phyloP scores from a whole-genome alignment of 2,113 vertebrate species.

The Addax nasomaculatus region DNA sequence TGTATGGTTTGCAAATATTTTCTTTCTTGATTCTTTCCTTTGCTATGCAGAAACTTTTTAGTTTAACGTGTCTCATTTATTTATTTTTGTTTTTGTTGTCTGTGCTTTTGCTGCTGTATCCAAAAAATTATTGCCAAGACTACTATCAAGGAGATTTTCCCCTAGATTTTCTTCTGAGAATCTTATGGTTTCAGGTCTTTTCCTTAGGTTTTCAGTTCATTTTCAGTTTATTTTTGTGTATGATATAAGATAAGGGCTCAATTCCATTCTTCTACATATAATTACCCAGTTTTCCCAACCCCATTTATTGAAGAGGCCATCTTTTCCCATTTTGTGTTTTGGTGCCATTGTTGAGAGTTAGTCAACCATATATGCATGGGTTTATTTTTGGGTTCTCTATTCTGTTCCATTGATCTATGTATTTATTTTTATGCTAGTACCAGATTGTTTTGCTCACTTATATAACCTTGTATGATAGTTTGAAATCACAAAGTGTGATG shows the following conservation, averaged over 20 bases:
- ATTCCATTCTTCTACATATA: not conserved
- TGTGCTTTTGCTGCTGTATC: not conserved
- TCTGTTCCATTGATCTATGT: not conserved
- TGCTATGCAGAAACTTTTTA: not conserved
- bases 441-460: not conserved
- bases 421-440: not conserved
- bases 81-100: slow-evolving; percentile 9
- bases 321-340: not conserved
- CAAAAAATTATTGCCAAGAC: not conserved
- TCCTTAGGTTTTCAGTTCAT: not conserved
- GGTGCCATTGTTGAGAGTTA: not conserved
- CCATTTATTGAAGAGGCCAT: not conserved
- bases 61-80: not conserved
- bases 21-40: not conserved
- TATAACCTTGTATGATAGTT: not conserved
- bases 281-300: not conserved
- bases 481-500: not conserved
- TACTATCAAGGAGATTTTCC: not conserved
- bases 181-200: not conserved
- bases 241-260: not conserved
- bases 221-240: not conserved
- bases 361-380: not conserved
- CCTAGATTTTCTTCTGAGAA: not conserved
- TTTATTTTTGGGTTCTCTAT: not conserved
- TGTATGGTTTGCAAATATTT: not conserved